Base-by-base conservation (phyloP, 1,140 invertebrate species). In the Aphelenchoides avenae region DNA sequence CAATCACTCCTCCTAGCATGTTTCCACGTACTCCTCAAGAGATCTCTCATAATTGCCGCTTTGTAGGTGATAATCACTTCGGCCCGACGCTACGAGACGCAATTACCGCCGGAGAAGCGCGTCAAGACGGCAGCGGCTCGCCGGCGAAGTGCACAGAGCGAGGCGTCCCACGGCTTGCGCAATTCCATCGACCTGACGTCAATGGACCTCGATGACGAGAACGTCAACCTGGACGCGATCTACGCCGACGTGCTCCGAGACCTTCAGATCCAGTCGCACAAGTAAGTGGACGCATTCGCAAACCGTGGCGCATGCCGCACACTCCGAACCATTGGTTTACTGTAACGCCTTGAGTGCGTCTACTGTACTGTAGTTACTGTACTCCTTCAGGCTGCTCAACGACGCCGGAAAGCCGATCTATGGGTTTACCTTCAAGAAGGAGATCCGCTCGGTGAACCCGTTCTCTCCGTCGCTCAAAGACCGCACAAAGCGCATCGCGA, bases 401-500 rank as follows among this genome's bases (percentile, higher is more conserved):
- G 73, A 76, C 41, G 61, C 53, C 27, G 64, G 66, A 13, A 76
- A 77, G 39, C 57, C 72, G 6, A 42, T 63, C 4, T 52, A 74
- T 13, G 66, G 70, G 4, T 75, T 61, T 39, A 63, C 64, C 4
- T 75, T 75, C 60, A 72, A 70, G 34, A 77, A 77, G 47, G 73
- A 75, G 33, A 57, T 71, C 0, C 67, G 67, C n/a, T 64, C 57
- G 37, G 61, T 76, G n/a, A 77, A 77, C 54, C 73, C 75, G n/a
- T 75, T 71, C 33, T 51, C 63, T 18, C 53, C 65, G 2, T 63
- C 75, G 22, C 48, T 72, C 6, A 71, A 70, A 15, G 84, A 87
- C 7, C 82, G 91, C 57, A 87, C 92, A 55, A 90, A 92, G 78
- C 83, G 91, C 15, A 83, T 96, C 15, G 91, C 91, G 24, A 91